These are phyloP conservation scores for Tryphoninae sp. DNA, from an alignment of 2,888 invertebrate species.

Conservation along the genomic window DNA sequence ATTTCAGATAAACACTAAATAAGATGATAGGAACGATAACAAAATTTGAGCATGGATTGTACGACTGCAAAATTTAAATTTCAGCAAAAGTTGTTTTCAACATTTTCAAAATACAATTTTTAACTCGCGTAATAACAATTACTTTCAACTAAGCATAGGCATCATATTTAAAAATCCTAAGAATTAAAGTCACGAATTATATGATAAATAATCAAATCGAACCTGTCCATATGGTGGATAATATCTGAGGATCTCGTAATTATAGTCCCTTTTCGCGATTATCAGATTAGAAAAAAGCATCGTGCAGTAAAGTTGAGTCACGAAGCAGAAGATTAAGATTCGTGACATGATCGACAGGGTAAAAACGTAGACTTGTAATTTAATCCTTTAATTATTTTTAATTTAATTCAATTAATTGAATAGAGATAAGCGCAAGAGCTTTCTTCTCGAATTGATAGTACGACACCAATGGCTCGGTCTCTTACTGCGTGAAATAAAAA, in stretches of 20 bases:
- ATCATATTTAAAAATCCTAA: no score
- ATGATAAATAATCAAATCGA: slow-evolving; percentile 29
- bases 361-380: background rate
- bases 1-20: no score
- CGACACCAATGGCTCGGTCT: slow-evolving; percentile 8
- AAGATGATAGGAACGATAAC: no score
- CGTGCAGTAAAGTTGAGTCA: slow-evolving; percentile 4
- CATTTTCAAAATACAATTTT: background rate
- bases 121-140: background rate
- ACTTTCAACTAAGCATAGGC: no score
- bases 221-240: slow-evolving; percentile 62
- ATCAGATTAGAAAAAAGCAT: slow-evolving; percentile 33
- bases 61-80: no score
- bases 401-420: no score
- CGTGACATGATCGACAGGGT: background rate
- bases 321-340: background rate
- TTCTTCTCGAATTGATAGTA: slow-evolving; percentile 18
- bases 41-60: no score
- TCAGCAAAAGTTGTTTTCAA: no score
- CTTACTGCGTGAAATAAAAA: background rate
- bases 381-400: no score
- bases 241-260: slow-evolving; percentile 64
- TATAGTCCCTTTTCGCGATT: slow-evolving; percentile 35
- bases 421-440: background rate
- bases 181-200: background rate